phyloP scores from a whole-genome alignment of 1,140 invertebrate species.

The Solenopsis fugax region DNA sequence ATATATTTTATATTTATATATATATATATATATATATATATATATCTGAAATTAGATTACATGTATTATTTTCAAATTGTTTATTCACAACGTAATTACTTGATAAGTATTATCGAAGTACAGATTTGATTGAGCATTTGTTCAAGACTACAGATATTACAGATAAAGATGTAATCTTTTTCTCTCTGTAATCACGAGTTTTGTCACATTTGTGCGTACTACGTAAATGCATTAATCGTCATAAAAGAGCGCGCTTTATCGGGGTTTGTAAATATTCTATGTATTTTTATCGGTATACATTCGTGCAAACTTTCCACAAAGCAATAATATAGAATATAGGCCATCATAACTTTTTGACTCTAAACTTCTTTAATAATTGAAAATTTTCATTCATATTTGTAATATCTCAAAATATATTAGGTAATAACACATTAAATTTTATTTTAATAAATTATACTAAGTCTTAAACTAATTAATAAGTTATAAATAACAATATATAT shows the following conservation, averaged over 20 bases:
- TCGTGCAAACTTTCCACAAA: neutral
- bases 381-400: neutral
- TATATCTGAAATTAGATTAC: neutral
- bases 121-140: neutral
- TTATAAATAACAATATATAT: neutral
- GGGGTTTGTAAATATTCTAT: neutral
- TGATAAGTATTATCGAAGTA: neutral
- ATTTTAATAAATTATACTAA: constrained; percentile 2
- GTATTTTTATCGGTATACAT: neutral
- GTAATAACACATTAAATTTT: neutral
- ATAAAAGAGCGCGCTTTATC: neutral
- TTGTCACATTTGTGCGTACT: neutral
- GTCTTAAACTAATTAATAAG: neutral
- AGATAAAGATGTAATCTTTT: constrained; percentile 8
- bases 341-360: neutral
- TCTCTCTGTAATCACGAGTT: neutral
- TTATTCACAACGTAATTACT: constrained; percentile 12
- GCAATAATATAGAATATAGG: neutral
- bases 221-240: neutral
- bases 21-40: too few species aligned
- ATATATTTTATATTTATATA: too few species aligned
- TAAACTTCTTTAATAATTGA: neutral
- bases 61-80: neutral
- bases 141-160: neutral
- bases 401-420: neutral